A percentile compares a stretch with the other conserved stretches of the same genome.
Evolutionary conservation across 2,113 vertebrate species (phyloP).

Genomic region (Odocoileus virginianus): DNA sequence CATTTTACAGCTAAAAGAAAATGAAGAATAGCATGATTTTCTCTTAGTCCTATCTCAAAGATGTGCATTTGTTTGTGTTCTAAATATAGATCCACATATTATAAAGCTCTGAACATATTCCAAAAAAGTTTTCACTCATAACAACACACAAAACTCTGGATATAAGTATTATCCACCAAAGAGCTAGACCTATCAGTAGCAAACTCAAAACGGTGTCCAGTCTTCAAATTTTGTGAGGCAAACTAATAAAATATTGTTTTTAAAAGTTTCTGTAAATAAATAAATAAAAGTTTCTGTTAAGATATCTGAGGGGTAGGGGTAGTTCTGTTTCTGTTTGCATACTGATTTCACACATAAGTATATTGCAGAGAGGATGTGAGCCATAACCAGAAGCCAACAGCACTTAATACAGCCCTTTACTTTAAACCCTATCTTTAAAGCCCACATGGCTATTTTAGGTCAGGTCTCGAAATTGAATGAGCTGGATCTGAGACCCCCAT

Average conservation of each 20-base stretch:
- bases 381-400: constrained; percentile 49
- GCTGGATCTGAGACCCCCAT: constrained; percentile 49
- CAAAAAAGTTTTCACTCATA: constrained; percentile 32
- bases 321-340: background rate
- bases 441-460: constrained; percentile 56
- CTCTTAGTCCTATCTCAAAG: constrained; percentile 25
- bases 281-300: background rate
- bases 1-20: constrained; percentile 44
- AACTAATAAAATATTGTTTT: constrained; percentile 32
- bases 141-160: constrained; percentile 26
- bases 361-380: constrained; percentile 34
- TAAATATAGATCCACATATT: constrained; percentile 45
- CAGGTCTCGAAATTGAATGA: constrained; percentile 57
- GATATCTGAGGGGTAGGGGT: background rate
- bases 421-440: constrained; percentile 64
- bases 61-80: constrained; percentile 14
- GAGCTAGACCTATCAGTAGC: background rate
- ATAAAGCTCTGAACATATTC: constrained; percentile 39
- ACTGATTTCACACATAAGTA: constrained; percentile 52
- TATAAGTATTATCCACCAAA: background rate
- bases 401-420: background rate
- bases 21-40: background rate
- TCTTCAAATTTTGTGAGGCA: constrained; percentile 10
- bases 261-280: constrained; percentile 13
- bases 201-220: background rate